Percentiles rank a stretch among this genome's conserved stretches.
phyloP scores from a whole-genome alignment of 2,888 invertebrate species.

The Agrilus mali region DNA sequence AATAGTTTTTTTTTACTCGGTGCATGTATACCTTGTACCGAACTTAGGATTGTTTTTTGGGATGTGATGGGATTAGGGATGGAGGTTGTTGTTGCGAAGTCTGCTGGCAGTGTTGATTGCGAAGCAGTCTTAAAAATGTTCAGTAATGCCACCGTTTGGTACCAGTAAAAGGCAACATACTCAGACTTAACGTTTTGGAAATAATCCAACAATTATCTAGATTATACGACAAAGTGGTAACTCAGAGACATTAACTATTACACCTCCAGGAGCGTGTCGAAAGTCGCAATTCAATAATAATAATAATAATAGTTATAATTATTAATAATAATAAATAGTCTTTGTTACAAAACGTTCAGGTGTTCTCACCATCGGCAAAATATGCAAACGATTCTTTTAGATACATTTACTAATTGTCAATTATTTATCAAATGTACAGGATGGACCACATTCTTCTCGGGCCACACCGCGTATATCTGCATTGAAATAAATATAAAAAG shows the following conservation, averaged over 20 bases:
- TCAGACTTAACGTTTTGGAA: slow-evolving; percentile 37
- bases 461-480: not conserved
- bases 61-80: slow-evolving; percentile 1
- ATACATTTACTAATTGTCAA: too few species aligned
- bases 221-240: slow-evolving; percentile 14
- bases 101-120: slow-evolving; percentile 16
- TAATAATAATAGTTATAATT: too few species aligned
- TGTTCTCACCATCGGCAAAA: too few species aligned
- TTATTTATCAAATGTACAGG: too few species aligned
- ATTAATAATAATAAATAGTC: too few species aligned
- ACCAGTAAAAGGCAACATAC: slow-evolving; percentile 35
- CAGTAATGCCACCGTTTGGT: slow-evolving; percentile 20
- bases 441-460: too few species aligned
- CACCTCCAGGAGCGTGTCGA: too few species aligned
- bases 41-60: not conserved
- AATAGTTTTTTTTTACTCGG: too few species aligned
- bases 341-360: too few species aligned
- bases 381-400: too few species aligned
- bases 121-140: slow-evolving; percentile 14
- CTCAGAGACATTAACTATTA: slow-evolving; percentile 8
- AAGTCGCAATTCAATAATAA: too few species aligned
- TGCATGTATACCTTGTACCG: too few species aligned
- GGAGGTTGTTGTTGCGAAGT: slow-evolving; percentile 7
- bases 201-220: slow-evolving; percentile 17
- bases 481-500: slow-evolving; percentile 2